Evolutionary conservation across 2,888 invertebrate genomes (phyloP).

Genomic region (Tortricodes alternella): DNA sequence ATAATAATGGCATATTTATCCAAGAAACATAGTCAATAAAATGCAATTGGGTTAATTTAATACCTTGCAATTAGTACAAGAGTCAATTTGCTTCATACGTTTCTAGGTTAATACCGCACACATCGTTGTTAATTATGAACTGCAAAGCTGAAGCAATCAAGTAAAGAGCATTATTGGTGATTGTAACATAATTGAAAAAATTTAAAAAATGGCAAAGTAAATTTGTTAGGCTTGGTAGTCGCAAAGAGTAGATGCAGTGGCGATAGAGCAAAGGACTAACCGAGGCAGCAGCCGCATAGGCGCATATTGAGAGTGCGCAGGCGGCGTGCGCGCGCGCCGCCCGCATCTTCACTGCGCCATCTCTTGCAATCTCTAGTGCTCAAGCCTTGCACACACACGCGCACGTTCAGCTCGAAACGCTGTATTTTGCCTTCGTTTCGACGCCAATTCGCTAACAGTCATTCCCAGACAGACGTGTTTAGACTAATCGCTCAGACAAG

Average conservation of each 20-base stretch:
- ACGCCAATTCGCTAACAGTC: conserved; percentile 2
- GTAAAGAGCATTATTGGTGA: background rate
- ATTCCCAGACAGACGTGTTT: background rate
- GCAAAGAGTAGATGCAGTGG: conserved; percentile 14
- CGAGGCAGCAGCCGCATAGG: conserved; percentile 78
- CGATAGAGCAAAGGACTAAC: conserved; percentile 52
- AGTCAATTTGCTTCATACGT: conserved; percentile 10
- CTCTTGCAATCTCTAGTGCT: conserved; percentile 44
- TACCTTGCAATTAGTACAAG: conserved; percentile 12
- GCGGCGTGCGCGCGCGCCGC: conserved; percentile 58
- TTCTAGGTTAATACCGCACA: conserved; percentile 12
- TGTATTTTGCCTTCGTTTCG: conserved; percentile 54
- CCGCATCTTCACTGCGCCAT: conserved; percentile 66
- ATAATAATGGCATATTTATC: background rate
- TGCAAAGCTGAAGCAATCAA: conserved; percentile 17
- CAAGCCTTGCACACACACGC: conserved; percentile 64
- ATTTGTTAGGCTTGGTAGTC: conserved; percentile 1
- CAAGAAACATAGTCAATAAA: conserved; percentile 10
- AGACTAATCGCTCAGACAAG: background rate
- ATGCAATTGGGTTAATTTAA: conserved; percentile 23
- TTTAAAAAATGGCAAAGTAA: background rate
- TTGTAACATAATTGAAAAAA: background rate
- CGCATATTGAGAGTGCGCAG: conserved; percentile 72
- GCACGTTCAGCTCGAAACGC: conserved; percentile 65
- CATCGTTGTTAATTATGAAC: conserved; percentile 6